Conservation (phyloP, 2,113 vertebrate species). For the Pungitius pungitius region DNA sequence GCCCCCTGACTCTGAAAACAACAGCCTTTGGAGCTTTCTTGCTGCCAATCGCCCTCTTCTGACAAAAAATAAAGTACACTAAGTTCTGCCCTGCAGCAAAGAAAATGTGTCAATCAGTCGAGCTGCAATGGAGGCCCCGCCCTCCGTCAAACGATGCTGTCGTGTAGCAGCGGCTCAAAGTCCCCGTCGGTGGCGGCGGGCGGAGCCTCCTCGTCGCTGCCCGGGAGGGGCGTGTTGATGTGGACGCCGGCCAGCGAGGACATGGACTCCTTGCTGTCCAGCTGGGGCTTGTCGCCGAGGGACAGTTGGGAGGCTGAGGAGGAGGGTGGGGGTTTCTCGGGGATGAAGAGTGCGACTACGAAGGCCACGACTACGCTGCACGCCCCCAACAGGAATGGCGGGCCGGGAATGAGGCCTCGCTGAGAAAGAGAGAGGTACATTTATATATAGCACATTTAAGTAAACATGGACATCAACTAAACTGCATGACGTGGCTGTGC, state of each 20-base stretch:
- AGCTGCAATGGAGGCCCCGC: background rate
- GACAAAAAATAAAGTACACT: conserved; percentile 37
- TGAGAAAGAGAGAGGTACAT: conserved; percentile 45
- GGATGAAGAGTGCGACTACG: conserved; percentile 94
- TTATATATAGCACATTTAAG: too few relatives aligned
- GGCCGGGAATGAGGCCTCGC: conserved; percentile 87
- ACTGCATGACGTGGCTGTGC: too few relatives aligned
- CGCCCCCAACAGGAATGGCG: conserved; percentile 92
- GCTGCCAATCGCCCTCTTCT: conserved; percentile 12
- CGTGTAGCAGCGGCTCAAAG: conserved; percentile 91
- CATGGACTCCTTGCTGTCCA: conserved; percentile 81
- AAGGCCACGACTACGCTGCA: conserved; percentile 91
- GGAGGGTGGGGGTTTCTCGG: conserved; percentile 77
- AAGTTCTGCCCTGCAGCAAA: conserved; percentile 29
- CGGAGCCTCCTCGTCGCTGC: conserved; percentile 85
- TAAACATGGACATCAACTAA: too few relatives aligned
- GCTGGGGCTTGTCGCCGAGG: conserved; percentile 73
- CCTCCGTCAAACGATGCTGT: conserved; percentile 86
- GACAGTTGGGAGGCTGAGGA: conserved; percentile 56
- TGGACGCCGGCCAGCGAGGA: conserved; percentile 77
- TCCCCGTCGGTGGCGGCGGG: conserved; percentile 83
- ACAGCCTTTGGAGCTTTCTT: background rate
- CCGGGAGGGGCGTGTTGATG: conserved; percentile 80
- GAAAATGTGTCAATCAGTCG: conserved; percentile 20
- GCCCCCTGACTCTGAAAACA: conserved; percentile 11